Base-by-base conservation (phyloP, 2,888 invertebrate species). In the Drosophila conformis region DNA sequence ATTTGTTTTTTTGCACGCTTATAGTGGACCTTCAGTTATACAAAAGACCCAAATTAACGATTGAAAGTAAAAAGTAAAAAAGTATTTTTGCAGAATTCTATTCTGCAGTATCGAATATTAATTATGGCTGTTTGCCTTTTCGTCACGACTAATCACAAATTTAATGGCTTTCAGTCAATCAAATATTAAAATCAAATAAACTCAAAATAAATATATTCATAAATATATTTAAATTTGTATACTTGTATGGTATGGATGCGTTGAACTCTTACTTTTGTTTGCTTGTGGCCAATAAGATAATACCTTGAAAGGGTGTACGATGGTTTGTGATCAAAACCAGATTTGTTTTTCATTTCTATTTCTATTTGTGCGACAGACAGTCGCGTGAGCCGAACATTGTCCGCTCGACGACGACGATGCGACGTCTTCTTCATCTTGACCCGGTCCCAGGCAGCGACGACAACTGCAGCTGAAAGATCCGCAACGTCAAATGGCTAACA, bases 401-500 rank as follows among this genome's bases (percentile, higher is more conserved):
- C 69, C 73, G 76, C 56, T 69, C 49, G 18, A 21, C 61, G 56
- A 40, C 40, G n/a, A 46, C 46, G 25, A 46, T 21, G 46, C 25
- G 46, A 42, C 29, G 57, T 66, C 77, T 59, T 61, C 77, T 67
- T 78, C 74, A 71, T 74, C 74, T 78, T 78, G 77, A 78, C 77
- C 77, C 78, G 77, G 74, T 77, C 66, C 53, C 67, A 68, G 78
- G 52, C 67, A 29, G 40, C 42, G 25, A 71, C 52, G 62, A 75
- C 75, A 72, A 72, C 78, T 71, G 40, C 68, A 83, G 70, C 73
- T 40, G 31, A 64, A 70, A 82, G 77, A 79, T 79, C 62, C 69
- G 73, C 83, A 67, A 77, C 76, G 82, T 69, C 80, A 81, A 76
- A 67, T 71, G 72, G 82, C 83, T 83, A 82, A 66, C 82, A 82